These are phyloP conservation scores for Psettodes erumei DNA, from an alignment of 2,113 vertebrate species.

Conservation along the genomic window DNA sequence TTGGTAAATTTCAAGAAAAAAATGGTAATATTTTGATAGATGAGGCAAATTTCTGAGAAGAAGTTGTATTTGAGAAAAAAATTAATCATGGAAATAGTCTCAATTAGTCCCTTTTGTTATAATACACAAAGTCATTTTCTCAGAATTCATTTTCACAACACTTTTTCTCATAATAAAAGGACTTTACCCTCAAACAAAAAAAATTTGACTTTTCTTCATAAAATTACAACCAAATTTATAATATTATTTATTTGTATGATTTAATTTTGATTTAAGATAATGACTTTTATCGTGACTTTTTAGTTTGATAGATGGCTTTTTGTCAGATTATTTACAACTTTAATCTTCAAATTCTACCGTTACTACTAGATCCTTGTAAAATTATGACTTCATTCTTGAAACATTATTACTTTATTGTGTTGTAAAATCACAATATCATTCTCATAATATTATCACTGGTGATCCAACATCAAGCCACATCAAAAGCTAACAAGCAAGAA, in stretches of 20 bases:
- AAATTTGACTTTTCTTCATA: neutral
- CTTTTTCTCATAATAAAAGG: neutral
- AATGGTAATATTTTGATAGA: neutral
- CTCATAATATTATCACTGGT: neutral
- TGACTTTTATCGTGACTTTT: neutral
- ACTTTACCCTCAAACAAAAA: neutral
- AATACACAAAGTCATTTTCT: too few species aligned
- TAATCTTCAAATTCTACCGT: neutral
- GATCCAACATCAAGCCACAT: slow-evolving; percentile 49
- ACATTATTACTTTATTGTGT: neutral
- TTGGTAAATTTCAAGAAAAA: neutral
- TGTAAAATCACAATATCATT: too few species aligned
- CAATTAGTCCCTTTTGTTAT: too few species aligned
- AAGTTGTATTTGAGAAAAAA: neutral
- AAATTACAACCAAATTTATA: neutral
- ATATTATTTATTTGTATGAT: neutral
- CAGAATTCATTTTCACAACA: neutral
- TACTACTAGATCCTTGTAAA: neutral
- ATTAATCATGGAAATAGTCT: neutral
- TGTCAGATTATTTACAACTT: neutral
- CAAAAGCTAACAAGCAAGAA: slow-evolving; percentile 45
- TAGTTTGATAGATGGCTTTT: too few species aligned
- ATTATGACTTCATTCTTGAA: neutral
- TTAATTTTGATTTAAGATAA: neutral
- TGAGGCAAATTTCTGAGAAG: neutral